phyloP scores from a whole-genome alignment of 2,888 invertebrate genomes.

The Aproaerema taeniolella region DNA sequence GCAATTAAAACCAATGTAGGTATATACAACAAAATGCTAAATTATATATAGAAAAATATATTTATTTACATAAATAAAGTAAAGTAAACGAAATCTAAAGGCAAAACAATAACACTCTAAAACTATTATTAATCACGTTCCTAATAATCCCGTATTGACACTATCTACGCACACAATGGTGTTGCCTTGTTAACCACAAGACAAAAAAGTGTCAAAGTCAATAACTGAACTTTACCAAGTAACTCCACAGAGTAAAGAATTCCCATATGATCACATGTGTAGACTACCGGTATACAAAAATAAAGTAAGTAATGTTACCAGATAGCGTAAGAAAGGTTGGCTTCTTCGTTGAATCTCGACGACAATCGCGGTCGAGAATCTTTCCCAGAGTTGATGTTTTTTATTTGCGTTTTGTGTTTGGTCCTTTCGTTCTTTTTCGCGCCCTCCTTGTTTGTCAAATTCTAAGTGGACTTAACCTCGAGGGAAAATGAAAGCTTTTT shows the following conservation, averaged over 20 bases:
- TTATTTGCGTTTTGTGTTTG: slow-evolving; percentile 22
- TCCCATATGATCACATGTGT: neutral
- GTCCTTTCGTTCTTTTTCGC: slow-evolving; percentile 48
- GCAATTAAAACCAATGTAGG: too few relatives aligned
- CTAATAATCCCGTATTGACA: slow-evolving; percentile 64
- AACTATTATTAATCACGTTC: slow-evolving; percentile 48
- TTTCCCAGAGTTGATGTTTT: slow-evolving; percentile 45
- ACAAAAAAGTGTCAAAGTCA: slow-evolving; percentile 69
- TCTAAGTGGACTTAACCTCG: slow-evolving; percentile 27
- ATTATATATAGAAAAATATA: too few relatives aligned
- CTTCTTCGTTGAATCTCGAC: slow-evolving; percentile 10
- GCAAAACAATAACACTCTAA: slow-evolving; percentile 13
- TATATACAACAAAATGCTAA: too few relatives aligned
- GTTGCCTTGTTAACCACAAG: slow-evolving; percentile 57
- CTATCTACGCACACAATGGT: slow-evolving; percentile 61
- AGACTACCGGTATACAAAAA: neutral
- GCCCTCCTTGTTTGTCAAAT: slow-evolving; percentile 36
- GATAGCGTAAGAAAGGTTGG: neutral
- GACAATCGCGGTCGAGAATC: slow-evolving; percentile 42
- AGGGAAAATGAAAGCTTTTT: slow-evolving; percentile 51
- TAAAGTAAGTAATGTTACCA: neutral
- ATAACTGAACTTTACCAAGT: slow-evolving; percentile 28
- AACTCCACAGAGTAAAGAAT: slow-evolving; percentile 1
- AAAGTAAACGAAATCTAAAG: too few relatives aligned
- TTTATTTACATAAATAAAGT: too few relatives aligned